Evolutionary conservation across 2,888 invertebrate genomes (phyloP).

Genomic region (Lasioglossum marginatum): DNA sequence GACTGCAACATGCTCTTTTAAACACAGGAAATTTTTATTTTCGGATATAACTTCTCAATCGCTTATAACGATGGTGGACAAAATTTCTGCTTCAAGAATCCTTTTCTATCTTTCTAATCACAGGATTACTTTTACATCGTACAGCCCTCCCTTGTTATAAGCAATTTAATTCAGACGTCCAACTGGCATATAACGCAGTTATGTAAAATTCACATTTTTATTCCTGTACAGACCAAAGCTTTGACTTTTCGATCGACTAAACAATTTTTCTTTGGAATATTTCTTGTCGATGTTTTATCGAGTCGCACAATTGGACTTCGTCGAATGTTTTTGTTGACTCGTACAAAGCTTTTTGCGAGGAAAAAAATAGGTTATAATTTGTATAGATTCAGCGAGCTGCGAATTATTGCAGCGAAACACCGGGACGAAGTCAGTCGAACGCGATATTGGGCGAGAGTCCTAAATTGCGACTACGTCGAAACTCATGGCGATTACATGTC

Average conservation of each 20-base stretch:
- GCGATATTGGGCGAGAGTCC: neutral
- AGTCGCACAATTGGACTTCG: neutral
- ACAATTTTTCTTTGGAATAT: neutral
- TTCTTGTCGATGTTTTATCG: neutral
- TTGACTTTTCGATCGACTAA: neutral
- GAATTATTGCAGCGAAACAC: neutral
- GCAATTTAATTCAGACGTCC: neutral
- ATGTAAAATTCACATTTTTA: neutral
- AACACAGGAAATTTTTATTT: neutral
- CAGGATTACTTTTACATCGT: neutral
- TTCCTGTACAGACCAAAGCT: neutral
- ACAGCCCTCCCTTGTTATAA: neutral
- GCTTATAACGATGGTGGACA: neutral
- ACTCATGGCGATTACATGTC: conserved; percentile 13
- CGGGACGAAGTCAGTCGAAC: neutral
- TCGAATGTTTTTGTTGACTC: neutral
- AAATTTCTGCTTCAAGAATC: neutral
- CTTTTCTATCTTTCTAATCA: neutral
- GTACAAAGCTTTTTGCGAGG: neutral
- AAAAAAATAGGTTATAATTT: neutral
- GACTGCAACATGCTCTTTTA: accelerated
- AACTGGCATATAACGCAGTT: neutral
- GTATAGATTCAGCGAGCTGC: neutral
- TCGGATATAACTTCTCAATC: neutral
- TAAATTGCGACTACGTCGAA: conserved; percentile 8